Base-by-base conservation (phyloP, 2,888 invertebrate genomes). In the Erannis defoliaria region DNA sequence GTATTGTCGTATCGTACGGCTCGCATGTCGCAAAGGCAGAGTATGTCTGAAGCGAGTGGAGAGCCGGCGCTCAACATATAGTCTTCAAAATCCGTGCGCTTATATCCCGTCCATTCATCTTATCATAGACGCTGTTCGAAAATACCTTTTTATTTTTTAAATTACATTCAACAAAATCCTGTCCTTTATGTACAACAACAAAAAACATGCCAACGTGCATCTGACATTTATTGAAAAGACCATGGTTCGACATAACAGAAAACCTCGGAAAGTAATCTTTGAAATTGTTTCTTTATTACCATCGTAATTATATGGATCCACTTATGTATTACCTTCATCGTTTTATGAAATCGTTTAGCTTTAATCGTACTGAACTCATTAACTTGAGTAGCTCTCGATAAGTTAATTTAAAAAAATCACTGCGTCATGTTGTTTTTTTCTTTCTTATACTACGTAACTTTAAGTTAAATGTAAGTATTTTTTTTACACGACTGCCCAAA, bases 341-440 rank as follows among this genome's bases (percentile, higher is more conserved):
- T 62, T 67, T 67, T 61, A 67, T 64, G 57, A 61, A 60, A 57
- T 57, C 57, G 60, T 60, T 62, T 64, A 69, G 62, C 57, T 61
- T 33, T 55, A 55, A 63, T 63, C 56, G 59, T 56, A 59, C 61
- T 56, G 59, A 55, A 59, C 61, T 63, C 62, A 55, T 64, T 64
- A 65, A 51, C 63, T 59, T 45, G 55, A 62, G 63, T 45, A 55
- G 53, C 61, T 66, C 50, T 33, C 26, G 59, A 53, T 64, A 53
- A 53, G 54, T 66, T 64, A 56, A 64, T 68, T 64, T 58, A 37
- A 61, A 68, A 67, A 61, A 63, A 63, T 58, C 35, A 48, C n/a
- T n/a, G 51, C 55, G 51, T 14, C 1, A 31, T 12, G 9, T 4
- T 31, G 9, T 63, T 61, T 60, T 46, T 19, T 26, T 37, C 5